Percentiles rank a stretch among this genome's conserved stretches.
phyloP scores from a whole-genome alignment of 2,797 vertebrate species.

The Artibeus jamaicensis region DNA sequence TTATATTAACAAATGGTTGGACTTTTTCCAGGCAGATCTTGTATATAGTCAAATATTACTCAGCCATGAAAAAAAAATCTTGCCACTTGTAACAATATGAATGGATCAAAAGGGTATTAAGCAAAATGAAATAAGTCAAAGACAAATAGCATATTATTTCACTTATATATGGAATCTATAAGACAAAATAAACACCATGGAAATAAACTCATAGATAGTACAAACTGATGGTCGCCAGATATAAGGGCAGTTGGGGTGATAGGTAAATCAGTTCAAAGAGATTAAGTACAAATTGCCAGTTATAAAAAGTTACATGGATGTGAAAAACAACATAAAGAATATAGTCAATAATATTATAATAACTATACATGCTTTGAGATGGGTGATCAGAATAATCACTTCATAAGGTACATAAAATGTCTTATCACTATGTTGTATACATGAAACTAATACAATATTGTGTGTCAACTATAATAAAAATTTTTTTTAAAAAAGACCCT shows the following conservation, averaged over 20 bases:
- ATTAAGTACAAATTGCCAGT: not conserved
- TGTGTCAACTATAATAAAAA: not conserved
- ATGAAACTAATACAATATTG: not conserved
- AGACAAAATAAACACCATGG: not conserved
- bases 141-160: not conserved
- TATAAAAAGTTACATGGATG: not conserved
- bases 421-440: not conserved
- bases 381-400: not conserved
- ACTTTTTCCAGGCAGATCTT: not conserved
- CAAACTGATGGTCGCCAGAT: not conserved
- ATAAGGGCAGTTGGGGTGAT: not conserved
- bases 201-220: not conserved
- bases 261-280: not conserved
- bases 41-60: not conserved
- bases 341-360: not conserved
- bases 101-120: not conserved
- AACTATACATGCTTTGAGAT: not conserved
- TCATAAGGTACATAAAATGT: not conserved
- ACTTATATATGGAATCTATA: not conserved
- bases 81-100: not conserved
- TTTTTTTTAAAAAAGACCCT: not conserved
- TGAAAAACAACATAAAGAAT: not conserved
- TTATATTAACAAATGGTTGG: not conserved
- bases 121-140: not conserved
- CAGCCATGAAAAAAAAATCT: not conserved